Conservation (phyloP, 2,888 invertebrate genomes). For the Onthophagus sagittarius region DNA sequence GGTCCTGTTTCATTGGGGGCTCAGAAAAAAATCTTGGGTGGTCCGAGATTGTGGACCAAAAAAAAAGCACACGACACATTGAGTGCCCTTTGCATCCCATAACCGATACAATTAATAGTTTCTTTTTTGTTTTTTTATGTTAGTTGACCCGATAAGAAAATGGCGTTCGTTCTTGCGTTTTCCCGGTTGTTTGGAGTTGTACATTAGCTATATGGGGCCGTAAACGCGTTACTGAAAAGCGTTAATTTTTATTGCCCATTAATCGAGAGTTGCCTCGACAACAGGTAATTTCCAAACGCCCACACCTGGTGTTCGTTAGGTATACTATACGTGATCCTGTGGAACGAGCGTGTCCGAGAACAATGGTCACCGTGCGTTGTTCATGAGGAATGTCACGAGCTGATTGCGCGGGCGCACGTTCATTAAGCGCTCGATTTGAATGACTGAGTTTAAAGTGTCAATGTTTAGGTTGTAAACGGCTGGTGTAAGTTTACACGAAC, state of each 20-base stretch:
- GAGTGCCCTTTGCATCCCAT: background rate
- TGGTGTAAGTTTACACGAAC: background rate
- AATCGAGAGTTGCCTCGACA: background rate
- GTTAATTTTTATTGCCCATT: background rate
- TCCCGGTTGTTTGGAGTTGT: background rate
- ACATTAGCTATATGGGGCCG: background rate
- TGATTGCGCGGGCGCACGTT: background rate
- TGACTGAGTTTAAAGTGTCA: background rate
- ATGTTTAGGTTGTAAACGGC: background rate
- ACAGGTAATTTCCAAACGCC: background rate
- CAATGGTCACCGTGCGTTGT: background rate
- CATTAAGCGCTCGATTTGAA: background rate
- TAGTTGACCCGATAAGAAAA: background rate
- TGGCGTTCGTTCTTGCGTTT: background rate
- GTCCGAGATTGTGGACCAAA: background rate
- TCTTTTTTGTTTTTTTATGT: background rate
- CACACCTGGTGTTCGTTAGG: background rate
- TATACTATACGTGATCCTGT: background rate
- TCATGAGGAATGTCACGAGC: background rate
- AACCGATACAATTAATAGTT: background rate
- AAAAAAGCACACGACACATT: conserved; percentile 5
- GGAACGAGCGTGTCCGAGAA: background rate
- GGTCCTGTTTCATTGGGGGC: background rate
- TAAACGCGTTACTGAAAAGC: background rate
- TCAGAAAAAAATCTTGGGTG: conserved; percentile 2